Percentiles rank a stretch among this genome's conserved stretches.
Evolutionary conservation across 2,113 vertebrate species (phyloP).

Genomic region (Bathybates hornii): DNA sequence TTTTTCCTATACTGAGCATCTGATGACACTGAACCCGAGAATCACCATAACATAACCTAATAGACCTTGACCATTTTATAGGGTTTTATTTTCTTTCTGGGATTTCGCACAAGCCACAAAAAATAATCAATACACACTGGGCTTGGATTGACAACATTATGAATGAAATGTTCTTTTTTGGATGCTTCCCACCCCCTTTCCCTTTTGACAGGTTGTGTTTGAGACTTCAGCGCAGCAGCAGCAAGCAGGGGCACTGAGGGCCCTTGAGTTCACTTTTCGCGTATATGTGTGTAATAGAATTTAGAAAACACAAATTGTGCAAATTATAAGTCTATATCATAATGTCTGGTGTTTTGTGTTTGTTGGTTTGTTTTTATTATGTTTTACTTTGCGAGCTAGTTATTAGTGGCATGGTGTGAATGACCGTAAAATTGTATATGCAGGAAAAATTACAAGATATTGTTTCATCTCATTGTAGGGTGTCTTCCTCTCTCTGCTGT

Average conservation of each 20-base stretch:
- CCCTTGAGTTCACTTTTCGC: accelerated
- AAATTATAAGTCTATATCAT: not conserved
- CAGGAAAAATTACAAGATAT: not conserved
- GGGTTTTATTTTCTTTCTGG: not conserved
- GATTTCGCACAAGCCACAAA: not conserved
- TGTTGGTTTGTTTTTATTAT: not conserved
- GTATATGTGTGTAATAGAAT: not conserved
- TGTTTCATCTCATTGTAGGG: not conserved
- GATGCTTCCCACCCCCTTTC: not conserved
- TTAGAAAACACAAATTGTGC: not conserved
- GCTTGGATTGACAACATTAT: not conserved
- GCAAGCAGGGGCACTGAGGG: not conserved
- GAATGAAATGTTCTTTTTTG: not conserved
- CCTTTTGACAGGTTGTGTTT: not conserved
- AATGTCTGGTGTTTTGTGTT: not conserved
- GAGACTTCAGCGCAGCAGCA: not conserved
- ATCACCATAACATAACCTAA: not conserved
- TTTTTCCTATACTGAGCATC: not conserved
- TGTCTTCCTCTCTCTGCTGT: not conserved
- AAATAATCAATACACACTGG: not conserved
- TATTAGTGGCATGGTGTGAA: not conserved
- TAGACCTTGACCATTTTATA: not conserved
- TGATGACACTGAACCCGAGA: not conserved
- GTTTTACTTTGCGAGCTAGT: not conserved
- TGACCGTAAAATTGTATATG: not conserved